Base-by-base conservation (phyloP, 2,113 vertebrate species). In the Rhinopomastus cyanomelas region DNA sequence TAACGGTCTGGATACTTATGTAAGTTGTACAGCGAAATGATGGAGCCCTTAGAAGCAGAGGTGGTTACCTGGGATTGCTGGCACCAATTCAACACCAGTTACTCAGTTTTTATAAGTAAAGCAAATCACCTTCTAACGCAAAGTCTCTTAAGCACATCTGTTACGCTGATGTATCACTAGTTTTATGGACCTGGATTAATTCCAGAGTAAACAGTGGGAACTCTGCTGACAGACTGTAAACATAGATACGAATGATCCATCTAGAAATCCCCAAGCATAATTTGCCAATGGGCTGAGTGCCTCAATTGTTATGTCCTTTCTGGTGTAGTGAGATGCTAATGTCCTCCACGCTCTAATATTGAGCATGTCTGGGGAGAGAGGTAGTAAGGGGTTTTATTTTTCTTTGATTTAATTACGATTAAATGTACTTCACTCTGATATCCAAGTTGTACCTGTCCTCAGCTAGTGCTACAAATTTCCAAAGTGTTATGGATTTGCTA, bases 151-250 rank as follows among this genome's bases (percentile, higher is more conserved):
- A 87, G 90, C 91, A 71, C 85, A 72, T 93, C 84, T 90, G 89
- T 80, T 89, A 32, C 27, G 5, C 80, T 92, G 94, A 94, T 93
- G 59, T 93, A 93, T 92, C 92, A 72, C 81, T 95, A 69, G 82
- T 95, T 96, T 96, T 91, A 95, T 92, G 83, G 82, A 53, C 69
- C 93, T 96, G 95, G 93, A 96, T 95, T 96, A 94, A 95, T 96
- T 97, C 96, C 93, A 96, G 82, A 93, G 90, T 94, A 97, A 97
- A 97, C 86, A 94, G 71, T 76, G 88, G 92, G 87, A 76, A 72
- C 90, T 96, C 62, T 56, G 65, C 87, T 88, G 95, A 90, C 90
- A 93, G 90, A 75, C 91, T 85, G 77, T 94, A 90, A 86, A 88
- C 93, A 96, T 1, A 76, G 76, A 83, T 72, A 76, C 67, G 51